phyloP scores from a whole-genome alignment of 1,140 invertebrate genomes.

The Drosophila bocki region DNA sequence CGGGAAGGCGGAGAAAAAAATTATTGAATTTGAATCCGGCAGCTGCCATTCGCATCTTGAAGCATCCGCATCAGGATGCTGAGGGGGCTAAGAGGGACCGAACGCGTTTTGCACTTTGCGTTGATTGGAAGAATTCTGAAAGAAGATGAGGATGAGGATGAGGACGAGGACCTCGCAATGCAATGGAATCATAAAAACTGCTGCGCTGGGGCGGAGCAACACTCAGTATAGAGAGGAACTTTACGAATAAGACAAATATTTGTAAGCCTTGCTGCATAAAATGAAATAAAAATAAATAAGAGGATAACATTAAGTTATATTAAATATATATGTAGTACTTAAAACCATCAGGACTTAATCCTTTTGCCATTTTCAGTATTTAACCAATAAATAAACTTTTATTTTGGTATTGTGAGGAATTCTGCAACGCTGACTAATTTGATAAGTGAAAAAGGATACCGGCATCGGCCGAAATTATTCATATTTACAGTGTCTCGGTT shows the following conservation, averaged over 20 bases:
- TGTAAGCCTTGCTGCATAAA: constrained; percentile 1
- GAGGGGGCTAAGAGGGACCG: neutral
- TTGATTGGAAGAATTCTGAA: constrained; percentile 59
- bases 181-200: constrained; percentile 42
- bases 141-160: neutral
- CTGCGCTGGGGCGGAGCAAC: constrained; percentile 23
- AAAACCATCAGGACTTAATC: neutral
- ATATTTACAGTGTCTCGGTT: constrained; percentile 75
- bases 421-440: constrained; percentile 39
- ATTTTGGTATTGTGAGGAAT: neutral
- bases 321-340: neutral
- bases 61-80: constrained; percentile 1
- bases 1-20: constrained; percentile 44
- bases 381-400: constrained; percentile 1
- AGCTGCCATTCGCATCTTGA: constrained; percentile 48
- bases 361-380: neutral
- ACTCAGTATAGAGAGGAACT: neutral
- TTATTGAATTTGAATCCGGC: constrained; percentile 71
- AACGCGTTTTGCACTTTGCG: constrained; percentile 49
- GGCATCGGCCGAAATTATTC: constrained; percentile 55
- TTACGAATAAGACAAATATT: neutral
- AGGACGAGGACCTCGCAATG: neutral
- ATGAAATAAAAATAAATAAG: neutral
- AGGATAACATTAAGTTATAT: neutral
- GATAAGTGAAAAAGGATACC: constrained; percentile 16